Conservation (phyloP, 2,113 vertebrate species). For the Tragulus kanchil region DNA sequence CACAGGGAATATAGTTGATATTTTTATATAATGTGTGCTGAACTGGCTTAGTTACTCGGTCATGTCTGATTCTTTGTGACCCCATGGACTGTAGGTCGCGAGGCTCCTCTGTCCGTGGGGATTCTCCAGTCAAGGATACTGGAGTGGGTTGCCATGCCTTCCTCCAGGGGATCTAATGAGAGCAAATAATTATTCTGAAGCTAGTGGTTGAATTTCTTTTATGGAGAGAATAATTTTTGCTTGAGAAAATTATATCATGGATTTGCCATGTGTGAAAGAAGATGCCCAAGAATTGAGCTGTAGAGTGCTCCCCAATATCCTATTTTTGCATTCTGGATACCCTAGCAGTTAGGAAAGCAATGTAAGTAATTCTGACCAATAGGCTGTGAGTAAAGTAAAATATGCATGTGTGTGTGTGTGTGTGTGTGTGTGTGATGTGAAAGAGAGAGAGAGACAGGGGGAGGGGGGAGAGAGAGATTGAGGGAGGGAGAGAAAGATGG, state of each 20-base stretch:
- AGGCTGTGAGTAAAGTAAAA: background rate
- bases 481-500: background rate
- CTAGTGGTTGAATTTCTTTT: slow-evolving; percentile 37
- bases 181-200: slow-evolving; percentile 30
- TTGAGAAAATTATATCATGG: background rate
- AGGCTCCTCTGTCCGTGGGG: too few species aligned
- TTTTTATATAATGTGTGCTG: too few species aligned
- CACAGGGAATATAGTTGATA: background rate
- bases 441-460: too few species aligned
- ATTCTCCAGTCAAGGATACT: too few species aligned
- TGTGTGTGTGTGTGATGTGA: background rate
- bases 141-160: too few species aligned
- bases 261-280: background rate
- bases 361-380: background rate
- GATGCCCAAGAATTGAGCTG: background rate
- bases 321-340: background rate
- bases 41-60: too few species aligned
- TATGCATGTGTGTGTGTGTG: background rate
- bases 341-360: background rate
- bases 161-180: background rate
- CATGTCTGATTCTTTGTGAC: too few species aligned
- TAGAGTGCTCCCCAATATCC: background rate
- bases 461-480: too few species aligned
- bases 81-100: too few species aligned
- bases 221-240: background rate